Conservation (phyloP, 2,113 vertebrate genomes). For the Mormyrus lacerda region DNA sequence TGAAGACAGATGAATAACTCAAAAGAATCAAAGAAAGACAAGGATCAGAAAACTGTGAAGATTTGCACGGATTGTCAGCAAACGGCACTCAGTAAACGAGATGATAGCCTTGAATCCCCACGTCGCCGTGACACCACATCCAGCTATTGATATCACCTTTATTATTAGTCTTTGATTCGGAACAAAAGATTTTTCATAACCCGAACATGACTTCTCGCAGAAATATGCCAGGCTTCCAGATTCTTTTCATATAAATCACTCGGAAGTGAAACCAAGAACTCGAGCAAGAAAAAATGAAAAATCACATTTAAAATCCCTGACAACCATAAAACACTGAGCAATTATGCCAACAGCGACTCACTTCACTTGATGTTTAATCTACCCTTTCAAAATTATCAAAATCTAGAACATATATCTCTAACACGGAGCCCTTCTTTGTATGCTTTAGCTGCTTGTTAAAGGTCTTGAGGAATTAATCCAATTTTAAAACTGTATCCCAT, state of each 20-base stretch:
- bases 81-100: neutral
- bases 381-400: neutral
- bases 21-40: neutral
- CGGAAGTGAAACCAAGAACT: neutral
- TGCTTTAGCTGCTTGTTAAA: neutral
- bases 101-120: neutral
- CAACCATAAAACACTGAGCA: neutral
- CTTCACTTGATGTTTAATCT: slow-evolving; percentile 1
- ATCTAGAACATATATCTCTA: slow-evolving; percentile 2
- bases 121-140: neutral
- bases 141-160: neutral
- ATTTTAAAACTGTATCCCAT: neutral
- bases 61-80: neutral
- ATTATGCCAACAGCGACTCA: neutral
- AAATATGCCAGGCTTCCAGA: neutral
- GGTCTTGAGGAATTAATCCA: neutral
- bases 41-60: neutral
- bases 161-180: neutral
- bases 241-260: neutral
- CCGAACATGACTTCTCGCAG: neutral
- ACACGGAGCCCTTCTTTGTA: neutral
- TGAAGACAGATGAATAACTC: neutral
- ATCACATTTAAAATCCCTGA: neutral
- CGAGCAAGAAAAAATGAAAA: neutral
- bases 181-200: neutral